phyloP scores from a whole-genome alignment of 2,113 vertebrate genomes.

The Notothenia coriiceps region DNA sequence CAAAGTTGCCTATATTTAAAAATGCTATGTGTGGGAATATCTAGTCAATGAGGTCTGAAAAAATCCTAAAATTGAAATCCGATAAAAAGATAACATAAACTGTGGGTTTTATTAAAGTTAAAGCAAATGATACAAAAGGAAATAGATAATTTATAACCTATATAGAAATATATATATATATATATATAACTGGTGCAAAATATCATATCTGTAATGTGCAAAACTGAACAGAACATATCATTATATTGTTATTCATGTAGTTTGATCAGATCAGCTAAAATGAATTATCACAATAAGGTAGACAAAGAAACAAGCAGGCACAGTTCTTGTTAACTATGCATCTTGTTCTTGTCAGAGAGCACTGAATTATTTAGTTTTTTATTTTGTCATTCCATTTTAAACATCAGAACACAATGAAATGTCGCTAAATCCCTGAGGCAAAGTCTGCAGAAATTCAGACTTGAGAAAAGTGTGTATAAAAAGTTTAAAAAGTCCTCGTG shows the following conservation, averaged over 20 bases:
- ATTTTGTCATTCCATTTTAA: not conserved
- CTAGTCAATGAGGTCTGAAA: too few species aligned
- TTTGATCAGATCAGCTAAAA: not conserved
- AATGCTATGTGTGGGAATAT: not conserved
- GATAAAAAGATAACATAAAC: too few species aligned
- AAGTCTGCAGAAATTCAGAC: not conserved
- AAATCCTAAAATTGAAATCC: too few species aligned
- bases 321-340: not conserved
- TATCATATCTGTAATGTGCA: too few species aligned
- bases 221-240: not conserved
- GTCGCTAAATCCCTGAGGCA: slow-evolving; percentile 3
- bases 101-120: too few species aligned
- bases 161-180: too few species aligned
- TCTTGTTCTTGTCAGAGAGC: not conserved
- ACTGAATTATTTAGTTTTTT: not conserved
- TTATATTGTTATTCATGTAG: not conserved
- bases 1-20: too few species aligned
- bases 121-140: too few species aligned
- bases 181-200: too few species aligned
- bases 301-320: not conserved
- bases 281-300: not conserved
- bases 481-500: slow-evolving; percentile 4
- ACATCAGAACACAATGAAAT: not conserved
- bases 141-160: too few species aligned
- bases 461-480: slow-evolving; percentile 18